Evolutionary conservation across 2,888 invertebrate genomes (phyloP).

Genomic region (Anoplius nigerrimus): DNA sequence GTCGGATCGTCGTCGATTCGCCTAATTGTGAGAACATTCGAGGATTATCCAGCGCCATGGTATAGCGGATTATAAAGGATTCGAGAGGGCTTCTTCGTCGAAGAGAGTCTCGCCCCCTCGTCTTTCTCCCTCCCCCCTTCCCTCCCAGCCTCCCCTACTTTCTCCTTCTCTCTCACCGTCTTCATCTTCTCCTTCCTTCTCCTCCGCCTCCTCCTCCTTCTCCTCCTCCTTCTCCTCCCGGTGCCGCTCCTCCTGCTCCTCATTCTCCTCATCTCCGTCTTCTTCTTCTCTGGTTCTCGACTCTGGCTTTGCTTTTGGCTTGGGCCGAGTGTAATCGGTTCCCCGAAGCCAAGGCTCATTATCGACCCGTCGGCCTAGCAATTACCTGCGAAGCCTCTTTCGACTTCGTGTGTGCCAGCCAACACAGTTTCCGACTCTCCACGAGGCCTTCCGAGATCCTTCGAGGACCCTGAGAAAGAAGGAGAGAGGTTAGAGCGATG

Average conservation of each 20-base stretch:
- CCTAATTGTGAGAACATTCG: slow-evolving; percentile 27
- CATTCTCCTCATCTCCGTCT: slow-evolving; percentile 25
- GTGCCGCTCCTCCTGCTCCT: slow-evolving; percentile 14
- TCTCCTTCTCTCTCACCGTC: slow-evolving; percentile 32
- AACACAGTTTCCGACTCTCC: slow-evolving; percentile 63
- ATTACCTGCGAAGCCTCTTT: slow-evolving; percentile 74
- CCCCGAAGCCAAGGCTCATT: slow-evolving; percentile 75
- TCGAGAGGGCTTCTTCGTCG: slow-evolving; percentile 27
- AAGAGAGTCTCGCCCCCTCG: slow-evolving; percentile 23
- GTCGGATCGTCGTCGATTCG: slow-evolving; percentile 12
- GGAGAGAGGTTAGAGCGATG: slow-evolving; percentile 11
- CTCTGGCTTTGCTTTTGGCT: slow-evolving; percentile 68
- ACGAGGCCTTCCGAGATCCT: slow-evolving; percentile 52
- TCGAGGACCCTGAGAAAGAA: slow-evolving; percentile 30
- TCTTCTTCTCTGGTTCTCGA: slow-evolving; percentile 35
- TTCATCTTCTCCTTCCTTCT: slow-evolving; percentile 34
- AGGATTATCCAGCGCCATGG: slow-evolving; percentile 27
- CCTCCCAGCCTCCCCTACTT: slow-evolving; percentile 16
- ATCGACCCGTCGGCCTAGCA: slow-evolving; percentile 76
- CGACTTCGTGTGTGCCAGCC: slow-evolving; percentile 70
- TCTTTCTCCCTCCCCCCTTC: slow-evolving; percentile 31
- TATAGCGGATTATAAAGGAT: slow-evolving; percentile 18
- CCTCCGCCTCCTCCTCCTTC: slow-evolving; percentile 8
- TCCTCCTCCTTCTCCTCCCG: slow-evolving; percentile 39
- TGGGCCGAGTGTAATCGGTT: slow-evolving; percentile 74